Evolutionary conservation across 2,113 vertebrate species (phyloP), one percentile per base, ranked within the genome.

Genomic region (Microcebus murinus): DNA sequence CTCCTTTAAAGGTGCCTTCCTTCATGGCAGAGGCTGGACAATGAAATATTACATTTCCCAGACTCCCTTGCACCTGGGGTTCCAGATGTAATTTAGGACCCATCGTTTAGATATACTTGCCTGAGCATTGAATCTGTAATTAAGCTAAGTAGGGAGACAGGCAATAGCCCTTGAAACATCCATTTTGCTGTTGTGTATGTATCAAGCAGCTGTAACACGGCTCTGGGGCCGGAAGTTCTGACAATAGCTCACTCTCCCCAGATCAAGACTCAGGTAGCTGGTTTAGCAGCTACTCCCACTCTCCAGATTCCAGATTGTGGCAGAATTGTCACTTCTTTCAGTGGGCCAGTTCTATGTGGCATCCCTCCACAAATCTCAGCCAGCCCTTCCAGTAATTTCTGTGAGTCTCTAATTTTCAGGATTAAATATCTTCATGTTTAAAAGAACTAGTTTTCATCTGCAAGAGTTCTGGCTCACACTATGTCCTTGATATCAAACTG

Each of bases 81-180:
- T 95, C 59, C 67, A 96, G 76, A 70, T 81, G 31, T 85, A 52
- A 87, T 87, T 96, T 91, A 96, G 29, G 67, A 71, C 4, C 8
- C 52, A 82, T 23, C 5, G 67, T 91, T 89, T 76, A 70, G 48
- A 87, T 45, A n/a, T 70, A 90, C 36, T 81, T 79, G n/a, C 34
- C 15, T 94, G 68, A 81, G n/a, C 23, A 0, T 0, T 84, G 42
- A 63, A 45, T 68, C 48, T 73, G 8, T 90, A 94, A 93, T 94
- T 94, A 88, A 68, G 31, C 39, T 87, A 95, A 94, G 59, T 34
- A 65, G 27, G 9, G 59, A 96, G 57, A 55, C 2, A 39, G 39
- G 39, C 55, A 67, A 70, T 52, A 55, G 10, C 27, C 50, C 68
- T 57, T 59, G 57, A 93, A 87, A 85, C 31, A 93, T 17, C 3